Conservation (phyloP, 92 coral and sea anemone genomes). For the Galaxea fascicularis region DNA sequence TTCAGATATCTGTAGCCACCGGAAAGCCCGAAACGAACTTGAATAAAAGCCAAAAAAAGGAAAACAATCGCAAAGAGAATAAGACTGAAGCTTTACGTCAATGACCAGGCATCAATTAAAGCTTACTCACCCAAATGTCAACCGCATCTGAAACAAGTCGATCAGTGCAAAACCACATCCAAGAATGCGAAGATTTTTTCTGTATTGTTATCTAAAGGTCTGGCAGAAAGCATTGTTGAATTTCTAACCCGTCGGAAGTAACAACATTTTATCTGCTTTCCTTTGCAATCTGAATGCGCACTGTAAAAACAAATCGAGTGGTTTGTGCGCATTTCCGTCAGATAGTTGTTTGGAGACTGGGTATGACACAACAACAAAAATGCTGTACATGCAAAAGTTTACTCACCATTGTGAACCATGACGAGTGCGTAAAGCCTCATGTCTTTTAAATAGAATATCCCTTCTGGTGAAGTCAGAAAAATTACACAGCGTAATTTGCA, state of each 20-base stretch:
- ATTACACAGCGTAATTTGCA: background rate
- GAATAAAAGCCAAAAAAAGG: background rate
- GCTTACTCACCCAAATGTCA: background rate
- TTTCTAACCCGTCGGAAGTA: constrained; percentile 13
- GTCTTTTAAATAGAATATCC: background rate
- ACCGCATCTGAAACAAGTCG: background rate
- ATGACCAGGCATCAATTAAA: background rate
- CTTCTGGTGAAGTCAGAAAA: background rate
- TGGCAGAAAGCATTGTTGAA: background rate
- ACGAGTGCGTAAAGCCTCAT: constrained; percentile 12
- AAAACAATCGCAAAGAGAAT: background rate
- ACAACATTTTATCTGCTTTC: background rate
- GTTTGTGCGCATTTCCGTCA: constrained; percentile 38
- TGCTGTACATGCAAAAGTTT: background rate
- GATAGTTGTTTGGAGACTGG: constrained; percentile 30
- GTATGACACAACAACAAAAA: background rate
- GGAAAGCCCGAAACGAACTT: background rate
- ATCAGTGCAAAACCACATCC: background rate
- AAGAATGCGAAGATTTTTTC: background rate
- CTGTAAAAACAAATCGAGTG: background rate
- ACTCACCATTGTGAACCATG: constrained; percentile 9
- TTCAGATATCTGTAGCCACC: background rate
- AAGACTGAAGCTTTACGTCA: background rate
- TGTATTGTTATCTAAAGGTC: background rate
- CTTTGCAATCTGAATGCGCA: constrained; percentile 18